phyloP scores from a whole-genome alignment of 23 tunicate genomes.

The Phallusia fumigata region DNA sequence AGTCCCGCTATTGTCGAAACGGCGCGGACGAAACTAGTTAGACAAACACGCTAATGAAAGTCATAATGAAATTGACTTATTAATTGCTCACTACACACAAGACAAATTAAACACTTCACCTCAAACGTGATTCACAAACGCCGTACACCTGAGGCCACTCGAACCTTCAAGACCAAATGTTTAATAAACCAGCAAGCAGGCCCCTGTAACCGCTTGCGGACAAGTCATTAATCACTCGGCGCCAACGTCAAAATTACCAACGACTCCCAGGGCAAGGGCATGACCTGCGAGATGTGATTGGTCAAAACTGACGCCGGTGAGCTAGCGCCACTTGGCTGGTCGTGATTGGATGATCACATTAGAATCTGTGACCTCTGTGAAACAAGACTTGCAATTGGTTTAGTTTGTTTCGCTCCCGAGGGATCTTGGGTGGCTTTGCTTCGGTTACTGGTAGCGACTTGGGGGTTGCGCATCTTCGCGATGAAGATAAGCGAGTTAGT shows the following conservation, averaged over 20 bases:
- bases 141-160: background rate
- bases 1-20: too few relatives aligned
- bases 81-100: background rate
- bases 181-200: background rate
- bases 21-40: too few relatives aligned
- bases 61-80: too few relatives aligned
- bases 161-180: background rate
- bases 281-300: background rate
- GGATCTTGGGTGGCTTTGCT: too few relatives aligned
- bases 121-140: background rate
- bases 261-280: background rate
- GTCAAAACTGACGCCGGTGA: background rate
- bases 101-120: background rate
- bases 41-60: too few relatives aligned
- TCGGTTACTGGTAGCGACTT: too few relatives aligned
- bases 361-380: too few relatives aligned
- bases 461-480: too few relatives aligned
- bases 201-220: background rate
- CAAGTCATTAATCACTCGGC: background rate
- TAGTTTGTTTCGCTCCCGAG: too few relatives aligned
- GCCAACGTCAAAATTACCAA: background rate
- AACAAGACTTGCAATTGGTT: too few relatives aligned
- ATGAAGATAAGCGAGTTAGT: too few relatives aligned
- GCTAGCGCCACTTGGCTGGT: background rate
- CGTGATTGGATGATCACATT: background rate